These are phyloP conservation scores for Galagoides demidoff DNA, from an alignment of 2,797 vertebrate genomes.

Conservation along the genomic window DNA sequence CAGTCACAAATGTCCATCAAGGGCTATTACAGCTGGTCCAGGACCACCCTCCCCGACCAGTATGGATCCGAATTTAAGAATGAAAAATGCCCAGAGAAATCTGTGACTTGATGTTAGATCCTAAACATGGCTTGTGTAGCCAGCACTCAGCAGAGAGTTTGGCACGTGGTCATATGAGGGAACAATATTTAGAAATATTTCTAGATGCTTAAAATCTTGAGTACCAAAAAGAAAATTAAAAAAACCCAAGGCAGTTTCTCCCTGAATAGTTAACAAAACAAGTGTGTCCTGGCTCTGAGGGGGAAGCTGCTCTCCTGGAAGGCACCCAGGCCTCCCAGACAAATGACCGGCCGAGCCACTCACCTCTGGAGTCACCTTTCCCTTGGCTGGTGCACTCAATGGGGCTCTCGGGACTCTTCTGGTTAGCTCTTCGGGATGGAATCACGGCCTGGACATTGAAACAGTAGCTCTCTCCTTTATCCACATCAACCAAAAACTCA, in stretches of 20 bases:
- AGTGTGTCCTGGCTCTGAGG: background rate
- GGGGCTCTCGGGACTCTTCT: conserved; percentile 87
- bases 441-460: conserved; percentile 90
- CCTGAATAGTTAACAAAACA: background rate
- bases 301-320: background rate
- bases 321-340: background rate
- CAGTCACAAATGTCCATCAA: background rate
- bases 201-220: background rate
- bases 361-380: conserved; percentile 81
- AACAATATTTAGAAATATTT: background rate
- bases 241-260: background rate
- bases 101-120: background rate
- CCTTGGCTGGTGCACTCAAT: conserved; percentile 79
- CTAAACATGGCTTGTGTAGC: background rate
- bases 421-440: conserved; percentile 86
- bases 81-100: background rate
- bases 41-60: background rate
- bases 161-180: background rate
- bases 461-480: conserved; percentile 92
- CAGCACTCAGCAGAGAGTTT: background rate
- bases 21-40: background rate
- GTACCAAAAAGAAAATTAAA: background rate
- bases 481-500: conserved; percentile 87
- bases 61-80: background rate
- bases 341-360: background rate